Conservation (phyloP, 2,888 invertebrate species). For the Elmis aenea region DNA sequence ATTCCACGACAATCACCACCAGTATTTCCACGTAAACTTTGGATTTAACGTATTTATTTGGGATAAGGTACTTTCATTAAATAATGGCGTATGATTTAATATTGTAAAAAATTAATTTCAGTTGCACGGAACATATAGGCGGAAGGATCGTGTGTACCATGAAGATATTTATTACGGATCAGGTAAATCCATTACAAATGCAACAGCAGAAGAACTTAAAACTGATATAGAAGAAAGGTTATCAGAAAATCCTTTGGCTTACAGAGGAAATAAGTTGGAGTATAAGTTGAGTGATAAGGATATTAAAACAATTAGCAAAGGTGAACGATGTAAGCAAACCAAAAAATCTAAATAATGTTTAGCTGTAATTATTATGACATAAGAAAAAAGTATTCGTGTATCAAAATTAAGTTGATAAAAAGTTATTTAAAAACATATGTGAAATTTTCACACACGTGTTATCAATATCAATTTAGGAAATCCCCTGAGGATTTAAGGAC, state of each 20-base stretch:
- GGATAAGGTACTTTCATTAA: conserved; percentile 69
- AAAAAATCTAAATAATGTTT: too few relatives aligned
- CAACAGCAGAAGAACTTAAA: conserved; percentile 50
- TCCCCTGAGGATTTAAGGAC: conserved; percentile 19
- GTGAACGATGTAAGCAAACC: background rate
- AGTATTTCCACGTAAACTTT: conserved; percentile 74
- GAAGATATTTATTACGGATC: conserved; percentile 62
- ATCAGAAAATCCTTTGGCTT: conserved; percentile 49
- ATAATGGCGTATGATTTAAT: conserved; percentile 12
- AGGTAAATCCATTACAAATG: conserved; percentile 50
- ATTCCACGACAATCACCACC: conserved; percentile 74
- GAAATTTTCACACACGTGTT: conserved; percentile 20
- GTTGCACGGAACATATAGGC: conserved; percentile 65
- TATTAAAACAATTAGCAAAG: conserved; percentile 4
- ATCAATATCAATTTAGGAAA: conserved; percentile 32
- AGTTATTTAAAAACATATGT: conserved; percentile 12
- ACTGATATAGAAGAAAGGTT: conserved; percentile 46
- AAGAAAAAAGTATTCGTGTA: too few relatives aligned
- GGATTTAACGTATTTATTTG: conserved; percentile 66
- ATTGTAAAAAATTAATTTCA: conserved; percentile 37
- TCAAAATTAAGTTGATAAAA: background rate
- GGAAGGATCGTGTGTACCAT: conserved; percentile 58
- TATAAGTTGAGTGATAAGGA: conserved; percentile 4
- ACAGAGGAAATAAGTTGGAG: conserved; percentile 29
- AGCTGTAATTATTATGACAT: too few relatives aligned